These are phyloP conservation scores for Tribolium freemani DNA, from an alignment of 2,888 invertebrate genomes.

Conservation along the genomic window DNA sequence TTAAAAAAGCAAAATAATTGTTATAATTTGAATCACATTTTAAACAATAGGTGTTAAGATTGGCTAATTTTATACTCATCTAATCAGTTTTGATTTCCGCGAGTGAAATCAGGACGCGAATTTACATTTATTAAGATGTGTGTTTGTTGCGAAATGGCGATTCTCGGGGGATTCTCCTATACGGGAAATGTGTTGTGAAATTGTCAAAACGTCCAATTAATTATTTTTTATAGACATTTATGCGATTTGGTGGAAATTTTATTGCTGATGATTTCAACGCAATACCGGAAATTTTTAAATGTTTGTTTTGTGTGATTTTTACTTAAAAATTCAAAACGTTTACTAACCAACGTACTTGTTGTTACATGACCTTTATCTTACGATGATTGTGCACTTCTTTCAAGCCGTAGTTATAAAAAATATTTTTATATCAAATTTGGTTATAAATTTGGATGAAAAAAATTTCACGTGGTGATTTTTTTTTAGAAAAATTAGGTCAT, in stretches of 20 bases:
- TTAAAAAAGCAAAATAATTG: slow-evolving; percentile 14
- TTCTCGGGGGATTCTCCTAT: slow-evolving; percentile 6
- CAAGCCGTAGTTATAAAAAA: too few species aligned
- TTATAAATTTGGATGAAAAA: too few species aligned
- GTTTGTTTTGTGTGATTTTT: too few species aligned
- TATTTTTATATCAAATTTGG: too few species aligned
- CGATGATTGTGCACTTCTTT: too few species aligned
- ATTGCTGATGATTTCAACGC: neutral
- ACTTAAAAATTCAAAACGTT: too few species aligned
- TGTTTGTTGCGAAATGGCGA: neutral
- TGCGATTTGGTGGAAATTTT: neutral
- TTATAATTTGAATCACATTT: slow-evolving; percentile 18
- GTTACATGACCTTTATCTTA: too few species aligned
- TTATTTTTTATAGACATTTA: neutral
- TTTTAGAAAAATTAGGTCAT: too few species aligned
- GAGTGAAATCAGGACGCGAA: slow-evolving; percentile 19
- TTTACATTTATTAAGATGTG: slow-evolving; percentile 9
- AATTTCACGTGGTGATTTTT: too few species aligned
- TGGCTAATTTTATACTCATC: slow-evolving; percentile 11
- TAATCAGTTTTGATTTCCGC: slow-evolving; percentile 25
- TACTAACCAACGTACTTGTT: too few species aligned
- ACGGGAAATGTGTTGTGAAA: slow-evolving; percentile 1
- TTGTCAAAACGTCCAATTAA: neutral
- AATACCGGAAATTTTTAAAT: neutral
- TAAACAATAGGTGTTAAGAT: slow-evolving; percentile 25